phyloP scores from a whole-genome alignment of 2,888 invertebrate genomes.

The Rotaria socialis region DNA sequence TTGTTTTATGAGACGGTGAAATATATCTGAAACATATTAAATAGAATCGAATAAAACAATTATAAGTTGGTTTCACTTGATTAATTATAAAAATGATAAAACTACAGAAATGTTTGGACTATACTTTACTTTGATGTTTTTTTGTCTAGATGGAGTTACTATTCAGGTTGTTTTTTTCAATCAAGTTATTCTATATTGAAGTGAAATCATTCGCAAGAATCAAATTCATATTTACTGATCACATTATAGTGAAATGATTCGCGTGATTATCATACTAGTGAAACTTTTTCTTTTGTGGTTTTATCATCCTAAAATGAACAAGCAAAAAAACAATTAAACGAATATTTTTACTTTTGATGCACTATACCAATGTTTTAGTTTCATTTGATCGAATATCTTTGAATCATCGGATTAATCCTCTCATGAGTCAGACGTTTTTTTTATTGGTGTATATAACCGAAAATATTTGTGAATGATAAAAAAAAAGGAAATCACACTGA shows the following conservation, averaged over 20 bases:
- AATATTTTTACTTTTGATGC: constrained; percentile 64
- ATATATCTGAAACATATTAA: not conserved
- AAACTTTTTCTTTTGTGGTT: constrained; percentile 75
- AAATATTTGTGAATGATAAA: no score
- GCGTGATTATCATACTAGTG: constrained; percentile 81
- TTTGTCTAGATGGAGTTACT: not conserved
- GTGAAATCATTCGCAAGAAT: no score
- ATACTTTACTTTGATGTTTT: not conserved
- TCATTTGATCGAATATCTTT: constrained; percentile 71
- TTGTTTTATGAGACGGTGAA: not conserved
- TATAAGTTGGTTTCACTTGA: not conserved
- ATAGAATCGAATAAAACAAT: not conserved
- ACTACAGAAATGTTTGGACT: not conserved
- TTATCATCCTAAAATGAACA: constrained; percentile 56
- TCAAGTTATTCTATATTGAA: no score
- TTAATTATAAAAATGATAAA: not conserved
- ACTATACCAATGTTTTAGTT: constrained; percentile 81
- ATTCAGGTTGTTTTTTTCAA: not conserved
- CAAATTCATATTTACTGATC: constrained; percentile 62
- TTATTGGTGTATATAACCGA: constrained; percentile 75
- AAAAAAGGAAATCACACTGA: no score
- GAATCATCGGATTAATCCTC: constrained; percentile 81
- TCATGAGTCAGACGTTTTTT: constrained; percentile 77
- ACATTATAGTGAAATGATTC: constrained; percentile 87
- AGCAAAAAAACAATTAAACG: not conserved